Evolutionary conservation across 2,113 vertebrate species (phyloP).

Genomic region (Caracal caracal): DNA sequence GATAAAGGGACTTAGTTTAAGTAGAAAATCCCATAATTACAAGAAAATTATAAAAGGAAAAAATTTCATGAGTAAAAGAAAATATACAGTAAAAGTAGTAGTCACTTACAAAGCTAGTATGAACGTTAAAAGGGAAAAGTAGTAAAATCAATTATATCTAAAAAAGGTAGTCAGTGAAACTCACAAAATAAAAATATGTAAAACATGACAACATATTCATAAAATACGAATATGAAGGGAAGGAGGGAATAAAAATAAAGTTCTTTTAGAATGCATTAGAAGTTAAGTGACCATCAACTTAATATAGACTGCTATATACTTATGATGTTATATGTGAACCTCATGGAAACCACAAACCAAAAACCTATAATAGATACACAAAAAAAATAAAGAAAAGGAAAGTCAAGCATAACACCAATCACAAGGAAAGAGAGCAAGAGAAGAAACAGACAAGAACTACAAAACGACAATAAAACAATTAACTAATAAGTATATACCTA

Average conservation of each 20-base stretch:
- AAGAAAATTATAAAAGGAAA: background rate
- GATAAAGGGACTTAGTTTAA: background rate
- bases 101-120: background rate
- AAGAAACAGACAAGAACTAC: background rate
- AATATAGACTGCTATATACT: background rate
- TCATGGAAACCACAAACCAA: background rate
- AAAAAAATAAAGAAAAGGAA: background rate
- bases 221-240: background rate
- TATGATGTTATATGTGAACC: background rate
- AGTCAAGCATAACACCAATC: background rate
- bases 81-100: background rate
- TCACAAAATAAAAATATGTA: background rate
- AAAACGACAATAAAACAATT: background rate
- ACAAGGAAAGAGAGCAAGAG: background rate
- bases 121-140: background rate
- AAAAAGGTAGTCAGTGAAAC: background rate
- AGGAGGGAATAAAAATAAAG: background rate
- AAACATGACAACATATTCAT: background rate
- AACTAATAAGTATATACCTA: background rate
- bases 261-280: background rate
- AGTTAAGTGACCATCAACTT: background rate
- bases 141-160: background rate
- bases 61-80: background rate
- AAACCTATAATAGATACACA: background rate
- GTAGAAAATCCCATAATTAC: background rate